A percentile compares a stretch with the other conserved stretches of the same genome.
Evolutionary conservation across 37 sponge, comb jelly and placozoan genomes (phyloP).

Genomic region (Aplysina aerophoba): DNA sequence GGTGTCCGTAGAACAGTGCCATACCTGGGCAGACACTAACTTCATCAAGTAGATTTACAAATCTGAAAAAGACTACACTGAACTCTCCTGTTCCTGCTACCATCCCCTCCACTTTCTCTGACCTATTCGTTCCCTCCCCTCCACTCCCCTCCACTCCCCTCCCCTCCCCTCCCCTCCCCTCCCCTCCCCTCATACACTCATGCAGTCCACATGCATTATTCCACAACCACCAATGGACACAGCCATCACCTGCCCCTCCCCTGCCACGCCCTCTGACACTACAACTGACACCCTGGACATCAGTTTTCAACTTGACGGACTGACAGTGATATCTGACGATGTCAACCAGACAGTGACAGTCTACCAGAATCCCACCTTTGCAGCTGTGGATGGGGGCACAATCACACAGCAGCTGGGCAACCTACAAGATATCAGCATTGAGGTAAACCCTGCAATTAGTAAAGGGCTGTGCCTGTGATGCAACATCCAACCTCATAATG

Average conservation of each 20-base stretch:
- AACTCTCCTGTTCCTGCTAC: too few species aligned
- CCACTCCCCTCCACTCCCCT: too few species aligned
- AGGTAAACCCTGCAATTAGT: slow-evolving; percentile 2
- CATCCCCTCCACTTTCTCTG: too few species aligned
- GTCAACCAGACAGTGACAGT: not conserved
- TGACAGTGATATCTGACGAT: not conserved
- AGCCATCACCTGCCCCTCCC: slow-evolving; percentile 6
- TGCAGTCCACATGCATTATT: too few species aligned
- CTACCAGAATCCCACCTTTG: slow-evolving; percentile 13
- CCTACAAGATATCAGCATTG: slow-evolving; percentile 1
- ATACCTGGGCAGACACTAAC: too few species aligned
- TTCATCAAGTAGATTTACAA: too few species aligned
- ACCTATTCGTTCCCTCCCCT: too few species aligned
- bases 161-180: too few species aligned
- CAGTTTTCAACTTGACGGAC: slow-evolving; percentile 4
- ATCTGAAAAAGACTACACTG: too few species aligned
- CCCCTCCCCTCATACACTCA: too few species aligned
- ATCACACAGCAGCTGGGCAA: not conserved
- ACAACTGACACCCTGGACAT: not conserved
- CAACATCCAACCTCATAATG: too few species aligned
- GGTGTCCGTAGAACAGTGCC: not conserved
- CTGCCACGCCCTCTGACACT: not conserved
- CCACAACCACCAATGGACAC: not conserved
- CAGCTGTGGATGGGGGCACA: not conserved
- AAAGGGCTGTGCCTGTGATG: too few species aligned